These are phyloP conservation scores for Corvus moneduloides DNA, from an alignment of 2,113 vertebrate species.

Conservation along the genomic window DNA sequence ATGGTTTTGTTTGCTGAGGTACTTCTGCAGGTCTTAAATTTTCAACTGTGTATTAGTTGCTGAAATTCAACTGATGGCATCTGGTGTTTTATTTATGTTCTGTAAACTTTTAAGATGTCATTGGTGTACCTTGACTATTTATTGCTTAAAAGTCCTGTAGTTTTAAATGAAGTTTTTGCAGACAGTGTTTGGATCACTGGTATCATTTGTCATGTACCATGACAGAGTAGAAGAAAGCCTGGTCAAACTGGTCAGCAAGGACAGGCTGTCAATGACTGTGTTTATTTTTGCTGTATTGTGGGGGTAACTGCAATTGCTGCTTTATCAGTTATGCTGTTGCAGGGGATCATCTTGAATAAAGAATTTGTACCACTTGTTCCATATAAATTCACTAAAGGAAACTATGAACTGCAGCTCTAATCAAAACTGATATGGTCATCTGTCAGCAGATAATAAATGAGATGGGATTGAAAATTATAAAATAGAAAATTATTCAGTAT, in stretches of 20 bases:
- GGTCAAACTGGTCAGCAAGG: neutral
- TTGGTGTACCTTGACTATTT: neutral
- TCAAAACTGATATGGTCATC: neutral
- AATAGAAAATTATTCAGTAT: neutral
- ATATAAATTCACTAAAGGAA: neutral
- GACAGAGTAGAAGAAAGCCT: neutral
- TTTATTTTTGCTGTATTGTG: neutral
- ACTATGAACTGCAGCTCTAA: neutral
- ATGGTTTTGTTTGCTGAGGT: neutral
- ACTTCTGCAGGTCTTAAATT: neutral
- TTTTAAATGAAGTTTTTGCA: neutral
- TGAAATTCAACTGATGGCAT: neutral
- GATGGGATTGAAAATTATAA: neutral
- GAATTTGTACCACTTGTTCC: neutral
- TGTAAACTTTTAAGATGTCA: neutral
- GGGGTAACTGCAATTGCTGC: neutral
- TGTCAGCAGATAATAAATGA: neutral
- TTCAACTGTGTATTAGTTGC: neutral
- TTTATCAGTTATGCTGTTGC: neutral
- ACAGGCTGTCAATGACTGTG: neutral
- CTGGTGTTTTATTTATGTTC: neutral
- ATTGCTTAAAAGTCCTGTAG: neutral
- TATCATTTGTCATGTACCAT: rapidly evolving
- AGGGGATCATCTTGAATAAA: neutral
- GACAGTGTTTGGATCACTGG: neutral